These are phyloP conservation scores for Cladopsammia gracilis DNA, from an alignment of 64 coral and sea anemone species.

Conservation along the genomic window DNA sequence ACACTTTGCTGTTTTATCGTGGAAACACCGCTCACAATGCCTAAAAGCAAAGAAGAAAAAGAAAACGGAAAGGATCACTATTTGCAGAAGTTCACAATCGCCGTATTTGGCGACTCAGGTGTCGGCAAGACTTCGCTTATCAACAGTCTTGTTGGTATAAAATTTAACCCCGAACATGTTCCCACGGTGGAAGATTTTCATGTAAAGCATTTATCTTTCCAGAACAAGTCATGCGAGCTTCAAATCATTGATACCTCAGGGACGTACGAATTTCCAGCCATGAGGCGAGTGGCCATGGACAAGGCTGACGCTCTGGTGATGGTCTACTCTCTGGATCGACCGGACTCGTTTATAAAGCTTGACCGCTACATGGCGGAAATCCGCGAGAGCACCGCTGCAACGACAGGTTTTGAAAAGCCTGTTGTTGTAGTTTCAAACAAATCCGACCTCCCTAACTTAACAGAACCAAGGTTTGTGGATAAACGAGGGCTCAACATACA, in stretches of 20 bases:
- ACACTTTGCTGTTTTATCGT: neutral
- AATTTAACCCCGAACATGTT: constrained; percentile 56
- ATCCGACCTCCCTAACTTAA: constrained; percentile 59
- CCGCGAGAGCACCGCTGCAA: neutral
- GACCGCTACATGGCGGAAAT: constrained; percentile 63
- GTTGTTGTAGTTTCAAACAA: constrained; percentile 80
- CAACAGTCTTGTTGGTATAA: constrained; percentile 54
- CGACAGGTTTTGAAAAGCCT: constrained; percentile 23
- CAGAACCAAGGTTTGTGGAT: constrained; percentile 22
- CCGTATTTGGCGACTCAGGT: constrained; percentile 81
- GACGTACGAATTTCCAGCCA: constrained; percentile 75
- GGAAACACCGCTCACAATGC: neutral
- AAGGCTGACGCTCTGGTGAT: constrained; percentile 66
- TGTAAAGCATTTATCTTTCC: constrained; percentile 74
- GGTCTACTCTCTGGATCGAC: constrained; percentile 58
- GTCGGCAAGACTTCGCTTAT: constrained; percentile 91
- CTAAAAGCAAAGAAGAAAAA: constrained; percentile 2
- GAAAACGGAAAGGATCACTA: constrained; percentile 23
- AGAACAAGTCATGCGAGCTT: constrained; percentile 69
- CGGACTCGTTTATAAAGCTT: constrained; percentile 55
- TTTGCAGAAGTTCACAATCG: constrained; percentile 78
- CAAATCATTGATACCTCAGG: constrained; percentile 82
- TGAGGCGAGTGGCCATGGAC: constrained; percentile 66
- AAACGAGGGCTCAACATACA: constrained; percentile 48
- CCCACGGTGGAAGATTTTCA: constrained; percentile 91